Conservation (phyloP, 2,888 invertebrate genomes). For the Drosophila anceps region DNA sequence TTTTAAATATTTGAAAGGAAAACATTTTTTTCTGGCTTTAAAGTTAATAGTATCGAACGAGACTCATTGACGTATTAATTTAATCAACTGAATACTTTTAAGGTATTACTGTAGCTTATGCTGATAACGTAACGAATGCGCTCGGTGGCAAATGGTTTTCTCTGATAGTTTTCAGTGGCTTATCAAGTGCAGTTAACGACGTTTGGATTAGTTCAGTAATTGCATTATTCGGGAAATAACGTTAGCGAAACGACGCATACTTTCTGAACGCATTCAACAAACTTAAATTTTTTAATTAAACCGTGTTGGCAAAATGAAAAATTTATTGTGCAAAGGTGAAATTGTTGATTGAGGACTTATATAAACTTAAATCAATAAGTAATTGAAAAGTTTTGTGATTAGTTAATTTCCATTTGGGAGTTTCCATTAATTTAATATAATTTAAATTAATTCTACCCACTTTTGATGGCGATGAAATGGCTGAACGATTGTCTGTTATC, state of each 20-base stretch:
- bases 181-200: neutral
- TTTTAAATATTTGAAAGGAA: constrained; percentile 2
- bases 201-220: constrained; percentile 2
- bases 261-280: neutral
- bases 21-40: constrained; percentile 1
- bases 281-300: neutral
- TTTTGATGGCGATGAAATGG: too few relatives aligned
- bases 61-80: constrained; percentile 1
- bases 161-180: neutral
- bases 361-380: neutral
- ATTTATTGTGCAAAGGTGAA: neutral
- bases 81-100: neutral
- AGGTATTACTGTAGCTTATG: neutral
- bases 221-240: constrained; percentile 9
- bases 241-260: neutral
- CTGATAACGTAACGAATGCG: neutral
- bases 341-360: neutral
- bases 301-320: neutral
- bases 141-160: neutral
- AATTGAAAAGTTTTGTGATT: too few relatives aligned
- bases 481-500: constrained; percentile 16
- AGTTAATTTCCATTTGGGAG: neutral
- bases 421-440: too few relatives aligned
- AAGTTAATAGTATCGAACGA: neutral
- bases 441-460: neutral